A percentile compares a stretch with the other conserved stretches of the same genome.
Conservation (phyloP, 2,113 vertebrate genomes). For the Aspiorhynchus laticeps region DNA sequence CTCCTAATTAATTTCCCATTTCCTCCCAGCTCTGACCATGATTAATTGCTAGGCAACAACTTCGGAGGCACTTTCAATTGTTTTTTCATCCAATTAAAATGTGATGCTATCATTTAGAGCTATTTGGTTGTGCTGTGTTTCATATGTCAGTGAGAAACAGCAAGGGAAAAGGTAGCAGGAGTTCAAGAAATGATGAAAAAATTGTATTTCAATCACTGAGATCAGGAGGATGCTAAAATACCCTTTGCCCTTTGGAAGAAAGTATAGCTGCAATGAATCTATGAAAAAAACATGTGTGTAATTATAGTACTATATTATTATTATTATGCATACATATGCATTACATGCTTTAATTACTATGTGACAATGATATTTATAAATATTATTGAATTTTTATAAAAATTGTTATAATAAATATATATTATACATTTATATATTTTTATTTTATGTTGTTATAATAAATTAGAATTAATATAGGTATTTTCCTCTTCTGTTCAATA, state of each 20-base stretch:
- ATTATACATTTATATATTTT: not conserved
- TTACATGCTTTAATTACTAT: not conserved
- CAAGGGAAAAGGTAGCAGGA: not conserved
- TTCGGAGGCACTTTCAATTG: constrained; percentile 40
- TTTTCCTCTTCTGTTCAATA: not conserved
- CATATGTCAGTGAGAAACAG: constrained; percentile 40
- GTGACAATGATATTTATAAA: no score
- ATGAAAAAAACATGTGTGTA: not conserved
- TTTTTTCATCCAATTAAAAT: constrained; percentile 55
- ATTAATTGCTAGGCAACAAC: constrained; percentile 50
- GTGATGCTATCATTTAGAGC: constrained; percentile 53
- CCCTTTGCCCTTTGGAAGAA: not conserved
- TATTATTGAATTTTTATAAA: not conserved
- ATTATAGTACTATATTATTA: not conserved
- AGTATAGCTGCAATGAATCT: no score
- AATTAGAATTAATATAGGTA: not conserved
- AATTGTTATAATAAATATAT: not conserved
- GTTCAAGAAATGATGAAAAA: not conserved
- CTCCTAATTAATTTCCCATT: constrained; percentile 33
- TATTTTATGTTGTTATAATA: not conserved
- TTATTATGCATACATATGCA: not conserved
- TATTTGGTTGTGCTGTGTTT: constrained; percentile 33
- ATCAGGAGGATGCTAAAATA: not conserved
- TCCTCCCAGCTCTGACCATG: constrained; percentile 24
- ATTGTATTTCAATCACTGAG: not conserved